Base-by-base conservation (phyloP, 2,888 invertebrate species). In the Megaustenia siamemsis region DNA sequence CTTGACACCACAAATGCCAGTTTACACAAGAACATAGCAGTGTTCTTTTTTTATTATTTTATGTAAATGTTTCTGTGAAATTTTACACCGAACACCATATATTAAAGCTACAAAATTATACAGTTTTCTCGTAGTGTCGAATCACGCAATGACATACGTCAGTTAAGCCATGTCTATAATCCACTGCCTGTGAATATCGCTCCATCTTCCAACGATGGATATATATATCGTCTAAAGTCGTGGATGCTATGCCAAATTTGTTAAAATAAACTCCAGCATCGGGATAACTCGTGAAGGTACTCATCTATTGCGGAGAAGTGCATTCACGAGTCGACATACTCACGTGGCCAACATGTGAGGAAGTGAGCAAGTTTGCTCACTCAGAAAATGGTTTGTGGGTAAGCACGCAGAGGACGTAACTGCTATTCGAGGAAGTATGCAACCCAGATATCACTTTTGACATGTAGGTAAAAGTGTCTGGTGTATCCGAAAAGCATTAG, bases 321-420 rank as follows among this genome's bases (percentile, higher is more conserved):
- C 71, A 43, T 45, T 71, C 32, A 63, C 63, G 32, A 63, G 28
- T 63, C 32, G 35, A n/a, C 49, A 77, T 77, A 40, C 60, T 60
- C 77, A 77, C 60, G 60, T 77, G 77, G 38, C 60, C 15, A 28
- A 56, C 56, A 60, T 10, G 35, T 53, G 77, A 35, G 38, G 24
- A 40, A 4, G 38, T 60, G 12, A 15, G 28, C 49, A 43, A 6
- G 43, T 49, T 43, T 45, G 49, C 45, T 49, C 49, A 60, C 24
- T 35, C 60, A 18, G 28, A 8, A 18, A 32, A 35, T 60, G 35
- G 38, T 38, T 24, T 1, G 60, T n/a, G n/a, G 60, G 77, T 24
- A 40, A 38, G 56, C 77, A 53, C n/a, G 56, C 75, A 56, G 38
- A 60, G 3, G 28, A 43, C 77, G 60, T 24, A 24, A 28, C 77